These are phyloP conservation scores for Pontoporia blainvillei DNA, from an alignment of 2,113 vertebrate genomes.

Conservation along the genomic window DNA sequence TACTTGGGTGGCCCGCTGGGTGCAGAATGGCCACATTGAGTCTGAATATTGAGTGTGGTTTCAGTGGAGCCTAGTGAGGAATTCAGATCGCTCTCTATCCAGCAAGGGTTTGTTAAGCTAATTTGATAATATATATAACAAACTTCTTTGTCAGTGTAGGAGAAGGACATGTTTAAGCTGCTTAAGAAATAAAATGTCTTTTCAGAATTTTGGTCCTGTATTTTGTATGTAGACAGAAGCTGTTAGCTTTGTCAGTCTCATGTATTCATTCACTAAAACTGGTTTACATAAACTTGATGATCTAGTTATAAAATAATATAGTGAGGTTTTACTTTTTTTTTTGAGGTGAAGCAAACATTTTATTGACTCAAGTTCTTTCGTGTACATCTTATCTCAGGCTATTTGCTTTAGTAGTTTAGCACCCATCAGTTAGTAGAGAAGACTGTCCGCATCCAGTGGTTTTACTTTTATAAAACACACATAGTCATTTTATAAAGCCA, in stretches of 20 bases:
- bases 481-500: background rate
- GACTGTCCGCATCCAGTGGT: background rate
- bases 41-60: background rate
- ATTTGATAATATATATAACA: background rate
- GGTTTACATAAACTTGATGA: background rate
- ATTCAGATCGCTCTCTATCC: background rate
- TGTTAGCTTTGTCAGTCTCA: background rate
- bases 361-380: slow-evolving; percentile 54
- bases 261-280: background rate
- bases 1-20: background rate
- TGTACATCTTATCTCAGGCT: slow-evolving; percentile 33
- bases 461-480: background rate
- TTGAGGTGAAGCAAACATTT: slow-evolving; percentile 1
- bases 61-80: background rate
- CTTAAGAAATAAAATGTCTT: background rate
- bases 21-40: background rate
- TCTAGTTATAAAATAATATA: background rate
- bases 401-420: slow-evolving; percentile 45
- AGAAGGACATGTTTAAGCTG: background rate
- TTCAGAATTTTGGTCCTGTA: background rate
- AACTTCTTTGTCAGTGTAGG: background rate
- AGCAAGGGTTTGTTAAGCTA: background rate
- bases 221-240: background rate
- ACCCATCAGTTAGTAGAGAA: background rate
- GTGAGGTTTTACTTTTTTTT: background rate